Evolutionary conservation across 2,113 vertebrate genomes (phyloP), one percentile per base, ranked within the genome.

Genomic region (Cololabis saira): DNA sequence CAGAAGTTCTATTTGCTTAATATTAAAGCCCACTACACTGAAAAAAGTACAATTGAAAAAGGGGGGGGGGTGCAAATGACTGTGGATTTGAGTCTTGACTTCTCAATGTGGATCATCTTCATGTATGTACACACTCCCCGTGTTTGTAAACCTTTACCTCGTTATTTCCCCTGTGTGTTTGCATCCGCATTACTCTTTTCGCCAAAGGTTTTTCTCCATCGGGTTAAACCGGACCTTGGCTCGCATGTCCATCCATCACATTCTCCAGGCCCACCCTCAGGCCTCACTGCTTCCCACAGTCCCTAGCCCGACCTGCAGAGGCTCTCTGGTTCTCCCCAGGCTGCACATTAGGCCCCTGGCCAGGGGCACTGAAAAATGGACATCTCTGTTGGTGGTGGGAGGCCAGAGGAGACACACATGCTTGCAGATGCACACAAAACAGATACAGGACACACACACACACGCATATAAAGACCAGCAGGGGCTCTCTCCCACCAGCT

Each of bases 321-420:
- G 76, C 77, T 92, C 83, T 86, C 89, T 89, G 86, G 92, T 92
- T 53, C 67, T 86, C 82, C 93, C 90, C 64, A 60, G 64, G 87
- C 90, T 75, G 57, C 83, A 89, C 90, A 94, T 90, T 87, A 82
- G 93, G 86, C 85, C 72, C 82, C 90, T 49, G 61, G 78, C 85
- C 78, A 82, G 90, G 86, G 92, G 94, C 85, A 83, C 91, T 95
- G 92, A 84, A 92, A 92, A 92, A 96, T 96, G 82, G 84, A 61
- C 74, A 2, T 43, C 84, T 80, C 81, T 3, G 61, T 89, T 75
- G 85, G 83, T 85, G 85, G 84, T 83, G 70, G 71, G 50, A 75
- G 71, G 70, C 72, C 77, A 79, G 65, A 66, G 14, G 67, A 83
- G 66, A 82, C 71, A 85, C 86, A 89, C 78, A 71, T 66, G 70